These are phyloP conservation scores for Brachionus plicatilis DNA, from an alignment of 1,140 invertebrate species.

Conservation along the genomic window DNA sequence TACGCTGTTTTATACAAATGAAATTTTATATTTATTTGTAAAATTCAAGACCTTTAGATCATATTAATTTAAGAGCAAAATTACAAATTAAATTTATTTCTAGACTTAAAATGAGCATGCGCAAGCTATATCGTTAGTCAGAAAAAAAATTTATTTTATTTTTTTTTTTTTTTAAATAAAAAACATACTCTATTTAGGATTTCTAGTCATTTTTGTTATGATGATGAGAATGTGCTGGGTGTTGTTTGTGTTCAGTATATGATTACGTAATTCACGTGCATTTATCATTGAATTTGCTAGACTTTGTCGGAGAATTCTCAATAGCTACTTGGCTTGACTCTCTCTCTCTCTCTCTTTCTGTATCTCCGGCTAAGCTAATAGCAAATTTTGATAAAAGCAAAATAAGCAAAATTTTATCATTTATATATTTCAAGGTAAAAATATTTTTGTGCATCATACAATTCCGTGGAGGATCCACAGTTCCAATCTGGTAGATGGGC, in stretches of 20 bases:
- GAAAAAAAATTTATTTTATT: not conserved
- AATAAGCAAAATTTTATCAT: not conserved
- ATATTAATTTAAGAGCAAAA: slow-evolving; percentile 3
- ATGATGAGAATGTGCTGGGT: not conserved
- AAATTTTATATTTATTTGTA: not conserved
- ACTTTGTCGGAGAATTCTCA: not conserved
- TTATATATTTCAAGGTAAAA: not conserved
- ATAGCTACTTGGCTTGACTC: not conserved
- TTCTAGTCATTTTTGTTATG: not conserved
- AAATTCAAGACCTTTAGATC: not conserved
- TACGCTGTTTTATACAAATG: not conserved
- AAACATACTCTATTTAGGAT: not conserved
- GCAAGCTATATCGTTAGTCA: not conserved
- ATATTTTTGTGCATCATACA: not conserved
- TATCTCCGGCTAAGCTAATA: not conserved
- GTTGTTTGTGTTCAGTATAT: not conserved
- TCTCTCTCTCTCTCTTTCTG: not conserved
- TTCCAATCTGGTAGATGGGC: not conserved
- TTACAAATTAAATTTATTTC: not conserved
- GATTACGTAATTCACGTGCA: slow-evolving; percentile 23
- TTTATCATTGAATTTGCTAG: not conserved
- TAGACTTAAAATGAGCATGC: not conserved
- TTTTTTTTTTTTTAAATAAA: not conserved
- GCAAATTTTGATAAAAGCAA: not conserved
- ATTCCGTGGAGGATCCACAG: not conserved